phyloP scores from a whole-genome alignment of 2,113 vertebrate genomes.

The Probosciger aterrimus region DNA sequence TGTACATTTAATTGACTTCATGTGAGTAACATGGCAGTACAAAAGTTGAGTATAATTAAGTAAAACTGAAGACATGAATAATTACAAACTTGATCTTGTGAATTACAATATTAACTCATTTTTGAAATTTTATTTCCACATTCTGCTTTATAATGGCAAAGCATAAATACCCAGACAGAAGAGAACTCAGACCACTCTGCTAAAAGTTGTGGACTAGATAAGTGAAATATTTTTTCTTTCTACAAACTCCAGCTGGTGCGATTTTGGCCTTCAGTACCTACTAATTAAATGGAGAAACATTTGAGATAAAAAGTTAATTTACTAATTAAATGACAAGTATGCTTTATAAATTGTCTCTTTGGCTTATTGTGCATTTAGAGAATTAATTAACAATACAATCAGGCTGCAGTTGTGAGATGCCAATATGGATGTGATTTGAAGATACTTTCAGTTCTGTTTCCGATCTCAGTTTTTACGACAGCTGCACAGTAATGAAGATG shows the following conservation, averaged over 20 bases:
- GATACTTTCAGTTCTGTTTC: slow-evolving; percentile 63
- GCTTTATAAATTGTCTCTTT: slow-evolving; percentile 69
- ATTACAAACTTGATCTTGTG: neutral
- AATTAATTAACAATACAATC: slow-evolving; percentile 77
- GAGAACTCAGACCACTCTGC: slow-evolving; percentile 4
- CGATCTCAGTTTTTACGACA: slow-evolving; percentile 28
- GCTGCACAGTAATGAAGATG: slow-evolving; percentile 54
- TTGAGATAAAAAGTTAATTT: slow-evolving; percentile 71
- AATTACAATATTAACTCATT: slow-evolving; percentile 27
- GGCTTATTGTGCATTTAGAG: slow-evolving; percentile 70
- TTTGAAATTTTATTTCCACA: slow-evolving; percentile 29
- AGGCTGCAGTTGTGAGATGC: slow-evolving; percentile 63
- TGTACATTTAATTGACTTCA: slow-evolving; percentile 46
- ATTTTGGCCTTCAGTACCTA: slow-evolving; percentile 67
- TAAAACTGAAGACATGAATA: slow-evolving; percentile 32
- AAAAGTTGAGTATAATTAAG: slow-evolving; percentile 25
- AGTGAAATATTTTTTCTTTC: slow-evolving; percentile 53
- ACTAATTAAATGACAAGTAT: slow-evolving; percentile 75
- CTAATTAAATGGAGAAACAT: slow-evolving; percentile 73
- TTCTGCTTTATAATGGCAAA: slow-evolving; percentile 10
- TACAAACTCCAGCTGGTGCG: slow-evolving; percentile 64
- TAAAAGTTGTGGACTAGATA: slow-evolving; percentile 54
- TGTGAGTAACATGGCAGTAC: slow-evolving; percentile 2
- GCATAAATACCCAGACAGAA: neutral
- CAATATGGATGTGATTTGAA: slow-evolving; percentile 69